Percentiles rank a stretch among this genome's conserved stretches.
Evolutionary conservation across 2,113 vertebrate genomes (phyloP).

Genomic region (Microtus oregoni): DNA sequence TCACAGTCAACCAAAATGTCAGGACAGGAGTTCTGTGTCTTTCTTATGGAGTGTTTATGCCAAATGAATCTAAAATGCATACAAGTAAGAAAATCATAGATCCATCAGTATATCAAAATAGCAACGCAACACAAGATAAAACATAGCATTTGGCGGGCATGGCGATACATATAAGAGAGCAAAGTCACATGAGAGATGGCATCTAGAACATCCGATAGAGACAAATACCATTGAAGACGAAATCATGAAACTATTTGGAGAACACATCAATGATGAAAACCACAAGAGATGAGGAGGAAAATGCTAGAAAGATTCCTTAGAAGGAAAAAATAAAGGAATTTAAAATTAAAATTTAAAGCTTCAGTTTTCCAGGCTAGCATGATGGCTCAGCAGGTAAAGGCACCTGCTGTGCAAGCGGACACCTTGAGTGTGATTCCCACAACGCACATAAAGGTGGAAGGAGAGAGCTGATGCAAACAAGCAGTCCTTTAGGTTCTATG

Average conservation of each 20-base stretch:
- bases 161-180: background rate
- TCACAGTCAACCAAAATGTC: background rate
- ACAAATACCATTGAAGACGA: background rate
- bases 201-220: background rate
- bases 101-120: background rate
- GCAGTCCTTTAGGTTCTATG: too few species aligned
- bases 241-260: background rate
- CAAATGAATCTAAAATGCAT: background rate
- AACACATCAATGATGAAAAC: background rate
- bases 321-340: background rate
- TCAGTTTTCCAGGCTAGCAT: background rate
- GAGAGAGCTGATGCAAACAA: background rate
- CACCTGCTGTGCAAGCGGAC: background rate
- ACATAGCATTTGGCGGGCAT: background rate
- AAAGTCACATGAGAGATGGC: background rate
- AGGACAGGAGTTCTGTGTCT: background rate
- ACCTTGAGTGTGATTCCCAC: too few species aligned
- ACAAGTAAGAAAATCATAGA: background rate
- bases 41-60: background rate
- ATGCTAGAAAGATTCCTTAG: background rate
- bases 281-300: background rate
- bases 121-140: background rate
- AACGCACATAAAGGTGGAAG: background rate
- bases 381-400: background rate
- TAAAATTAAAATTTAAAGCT: slow-evolving; percentile 16